Percentiles rank a stretch among this genome's conserved stretches.
These are phyloP conservation scores for Peromyscus aztecus DNA, from an alignment of 2,797 vertebrate species.

Conservation along the genomic window DNA sequence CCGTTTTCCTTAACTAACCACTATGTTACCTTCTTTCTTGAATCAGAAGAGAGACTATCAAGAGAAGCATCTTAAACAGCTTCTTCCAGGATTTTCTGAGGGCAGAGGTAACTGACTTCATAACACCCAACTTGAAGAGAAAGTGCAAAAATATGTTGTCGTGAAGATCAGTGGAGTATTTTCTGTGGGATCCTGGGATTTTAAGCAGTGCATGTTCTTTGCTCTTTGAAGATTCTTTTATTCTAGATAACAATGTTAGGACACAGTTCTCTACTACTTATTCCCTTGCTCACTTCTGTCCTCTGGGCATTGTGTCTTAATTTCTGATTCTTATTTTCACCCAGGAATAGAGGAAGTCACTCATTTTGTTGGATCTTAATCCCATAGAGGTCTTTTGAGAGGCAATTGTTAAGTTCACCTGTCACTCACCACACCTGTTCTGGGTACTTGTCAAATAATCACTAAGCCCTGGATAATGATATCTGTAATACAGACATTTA, in stretches of 20 bases:
- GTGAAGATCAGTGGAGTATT: not conserved
- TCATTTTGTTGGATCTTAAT: not conserved
- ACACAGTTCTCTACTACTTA: not conserved
- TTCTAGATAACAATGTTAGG: not conserved
- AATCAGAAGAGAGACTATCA: not conserved
- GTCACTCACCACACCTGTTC: not conserved
- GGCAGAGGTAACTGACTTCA: not conserved
- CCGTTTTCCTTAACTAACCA: not conserved
- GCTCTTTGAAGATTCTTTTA: not conserved
- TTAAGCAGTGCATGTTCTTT: not conserved
- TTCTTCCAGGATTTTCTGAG: not conserved
- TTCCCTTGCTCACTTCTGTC: not conserved
- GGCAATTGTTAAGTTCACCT: not conserved
- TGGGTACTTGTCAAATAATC: not conserved
- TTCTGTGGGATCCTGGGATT: not conserved
- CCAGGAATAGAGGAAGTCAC: not conserved
- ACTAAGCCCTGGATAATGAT: not conserved
- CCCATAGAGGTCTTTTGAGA: not conserved
- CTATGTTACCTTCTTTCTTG: conserved; percentile 42
- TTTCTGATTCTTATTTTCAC: not conserved
- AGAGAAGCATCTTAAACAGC: not conserved
- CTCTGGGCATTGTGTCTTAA: not conserved
- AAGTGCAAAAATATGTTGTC: not conserved
- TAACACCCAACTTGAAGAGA: too few relatives aligned
- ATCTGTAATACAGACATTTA: not conserved